phyloP scores from a whole-genome alignment of 2,888 invertebrate genomes.

The Clivina fossor region DNA sequence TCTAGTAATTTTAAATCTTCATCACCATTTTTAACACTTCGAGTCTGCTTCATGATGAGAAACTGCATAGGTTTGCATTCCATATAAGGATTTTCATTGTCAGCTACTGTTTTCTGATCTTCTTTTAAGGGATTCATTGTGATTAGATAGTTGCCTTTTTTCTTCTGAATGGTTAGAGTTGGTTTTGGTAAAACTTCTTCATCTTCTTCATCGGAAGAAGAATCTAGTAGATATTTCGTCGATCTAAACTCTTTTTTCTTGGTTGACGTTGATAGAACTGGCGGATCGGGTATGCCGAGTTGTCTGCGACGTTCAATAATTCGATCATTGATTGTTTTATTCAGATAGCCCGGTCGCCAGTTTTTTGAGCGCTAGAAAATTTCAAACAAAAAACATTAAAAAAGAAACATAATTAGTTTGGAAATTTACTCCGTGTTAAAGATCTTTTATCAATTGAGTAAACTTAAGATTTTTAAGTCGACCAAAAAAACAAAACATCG shows the following conservation, averaged over 20 bases:
- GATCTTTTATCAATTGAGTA: no score
- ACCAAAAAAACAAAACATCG: no score
- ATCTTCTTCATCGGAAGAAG: no score
- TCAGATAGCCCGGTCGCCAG: conserved; percentile 61
- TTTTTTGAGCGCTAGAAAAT: no score
- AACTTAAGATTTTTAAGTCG: no score
- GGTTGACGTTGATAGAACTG: conserved; percentile 35
- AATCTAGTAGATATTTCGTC: conserved; percentile 49
- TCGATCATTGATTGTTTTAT: conserved; percentile 52
- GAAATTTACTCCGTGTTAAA: no score
- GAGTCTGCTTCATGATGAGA: conserved; percentile 58
- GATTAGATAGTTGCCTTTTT: conserved; percentile 65
- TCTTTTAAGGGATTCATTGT: conserved; percentile 69
- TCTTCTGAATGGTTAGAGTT: conserved; percentile 65
- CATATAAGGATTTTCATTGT: conserved; percentile 67
- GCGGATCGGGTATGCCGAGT: conserved; percentile 44
- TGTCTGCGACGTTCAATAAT: conserved; percentile 47
- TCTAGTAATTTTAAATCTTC: no score
- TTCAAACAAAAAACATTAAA: no score
- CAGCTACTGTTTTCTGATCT: conserved; percentile 59
- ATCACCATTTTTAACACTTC: conserved; percentile 42
- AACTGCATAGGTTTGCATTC: conserved; percentile 70
- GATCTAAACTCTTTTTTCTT: conserved; percentile 52
- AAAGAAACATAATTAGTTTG: no score
- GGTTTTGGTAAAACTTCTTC: conserved; percentile 59